These are phyloP conservation scores for Drosophila robusta DNA, from an alignment of 2,888 invertebrate species.

Conservation along the genomic window DNA sequence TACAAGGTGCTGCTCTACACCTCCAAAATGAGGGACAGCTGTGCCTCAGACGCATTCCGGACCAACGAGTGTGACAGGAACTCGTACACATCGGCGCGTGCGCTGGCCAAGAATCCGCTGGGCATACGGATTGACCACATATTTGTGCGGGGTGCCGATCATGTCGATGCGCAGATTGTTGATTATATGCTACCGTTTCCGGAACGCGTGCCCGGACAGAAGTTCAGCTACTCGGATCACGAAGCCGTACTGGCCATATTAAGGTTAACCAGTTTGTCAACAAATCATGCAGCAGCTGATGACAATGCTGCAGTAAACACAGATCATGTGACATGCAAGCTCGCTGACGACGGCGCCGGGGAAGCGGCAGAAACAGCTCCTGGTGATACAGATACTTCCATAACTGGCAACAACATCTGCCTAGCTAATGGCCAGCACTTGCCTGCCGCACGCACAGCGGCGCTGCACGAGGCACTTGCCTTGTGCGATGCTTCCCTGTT, in stretches of 20 bases:
- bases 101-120: constrained; percentile 86
- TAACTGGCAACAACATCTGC: constrained; percentile 10
- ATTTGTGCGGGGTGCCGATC: constrained; percentile 86
- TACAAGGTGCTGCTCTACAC: constrained; percentile 88
- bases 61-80: constrained; percentile 94
- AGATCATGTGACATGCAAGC: constrained; percentile 43
- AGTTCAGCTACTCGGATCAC: constrained; percentile 95
- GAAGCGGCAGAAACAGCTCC: not conserved
- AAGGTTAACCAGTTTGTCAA: constrained; percentile 42
- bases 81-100: constrained; percentile 89
- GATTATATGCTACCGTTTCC: constrained; percentile 90
- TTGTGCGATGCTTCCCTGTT: constrained; percentile 82
- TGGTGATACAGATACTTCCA: not conserved
- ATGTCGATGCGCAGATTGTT: constrained; percentile 84
- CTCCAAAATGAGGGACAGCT: constrained; percentile 87
- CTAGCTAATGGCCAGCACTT: not conserved
- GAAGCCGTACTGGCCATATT: constrained; percentile 91
- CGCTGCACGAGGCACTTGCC: constrained; percentile 80
- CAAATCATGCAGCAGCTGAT: not conserved
- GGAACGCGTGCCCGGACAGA: constrained; percentile 89
- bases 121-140: constrained; percentile 98
- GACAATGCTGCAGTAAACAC: not conserved
- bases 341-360: constrained; percentile 9
- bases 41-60: constrained; percentile 85
- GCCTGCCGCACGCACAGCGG: constrained; percentile 69